A percentile compares a stretch with the other conserved stretches of the same genome.
These are phyloP conservation scores for Lycorma delicatula DNA, from an alignment of 1,140 invertebrate genomes.

Conservation along the genomic window DNA sequence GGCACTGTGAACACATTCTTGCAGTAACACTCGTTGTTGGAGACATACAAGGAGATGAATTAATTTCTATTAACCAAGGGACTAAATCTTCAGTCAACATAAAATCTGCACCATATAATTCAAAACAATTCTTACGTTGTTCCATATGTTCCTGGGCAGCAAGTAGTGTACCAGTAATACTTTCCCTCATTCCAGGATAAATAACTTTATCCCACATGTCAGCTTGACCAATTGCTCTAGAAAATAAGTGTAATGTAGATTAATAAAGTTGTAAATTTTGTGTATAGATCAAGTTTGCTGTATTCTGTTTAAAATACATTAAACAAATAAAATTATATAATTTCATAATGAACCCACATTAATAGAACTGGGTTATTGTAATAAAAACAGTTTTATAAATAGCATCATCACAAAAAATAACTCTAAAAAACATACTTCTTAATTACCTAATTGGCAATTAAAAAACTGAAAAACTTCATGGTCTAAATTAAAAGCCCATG, in stretches of 20 bases:
- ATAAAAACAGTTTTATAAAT: too few relatives aligned
- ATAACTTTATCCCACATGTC: conserved; percentile 71
- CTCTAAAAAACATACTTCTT: too few relatives aligned
- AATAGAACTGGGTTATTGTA: too few relatives aligned
- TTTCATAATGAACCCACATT: too few relatives aligned
- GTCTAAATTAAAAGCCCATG: too few relatives aligned
- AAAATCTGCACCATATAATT: conserved; percentile 90
- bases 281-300: too few relatives aligned
- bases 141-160: conserved; percentile 82
- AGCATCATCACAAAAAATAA: too few relatives aligned
- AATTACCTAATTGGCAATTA: too few relatives aligned
- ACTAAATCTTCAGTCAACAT: conserved; percentile 81
- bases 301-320: too few relatives aligned
- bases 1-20: conserved; percentile 71
- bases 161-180: conserved; percentile 75
- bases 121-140: conserved; percentile 78
- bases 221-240: conserved; percentile 50
- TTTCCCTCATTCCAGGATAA: conserved; percentile 83
- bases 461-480: too few relatives aligned
- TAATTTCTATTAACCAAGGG: conserved; percentile 91
- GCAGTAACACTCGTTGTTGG: conserved; percentile 81
- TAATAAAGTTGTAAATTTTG: too few relatives aligned
- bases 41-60: conserved; percentile 85
- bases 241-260: conserved; percentile 1
- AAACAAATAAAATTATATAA: too few relatives aligned